Base-by-base conservation (phyloP, 2,888 invertebrate species). In the Phengaris arion region DNA sequence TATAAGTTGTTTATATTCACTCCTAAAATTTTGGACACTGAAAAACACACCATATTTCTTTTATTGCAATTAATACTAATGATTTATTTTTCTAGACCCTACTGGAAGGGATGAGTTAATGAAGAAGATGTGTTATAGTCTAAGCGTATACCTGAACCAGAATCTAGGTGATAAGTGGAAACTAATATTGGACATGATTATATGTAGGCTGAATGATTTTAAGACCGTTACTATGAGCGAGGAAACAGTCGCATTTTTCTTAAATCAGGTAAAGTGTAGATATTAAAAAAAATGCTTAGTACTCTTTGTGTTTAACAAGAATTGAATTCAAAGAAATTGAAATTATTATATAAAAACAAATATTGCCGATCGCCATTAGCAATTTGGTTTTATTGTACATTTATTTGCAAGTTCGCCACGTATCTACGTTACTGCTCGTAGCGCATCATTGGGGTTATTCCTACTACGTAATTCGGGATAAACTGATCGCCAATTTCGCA, bases 101-200 rank as follows among this genome's bases (percentile, higher is more conserved):
- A 22, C 12, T 35, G 54, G 54, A 6, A 52, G 35, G 35, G 72
- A 13, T 8, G 15, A 10, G 4, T 55, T 75, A 15, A 4, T 75
- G 9, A n/a, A 55, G 13, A 57, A n/a, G 35, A 75, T 75, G 75
- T 75, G 75, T 55, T 8, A 48, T 15, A 48, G 55, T 7, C 55
- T 75, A 9, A 22, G 48, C 10, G 2, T 75, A 57, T 75, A 57
- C 22, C 48, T 55, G 69, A 55, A 75, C 48, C 55, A 48, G 69
- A 75, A 75, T 48, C 9, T 70, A 22, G 75, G 75, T 13, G 12
- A 12, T n/a, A 70, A 75, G 22, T 69, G 68, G 55, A 57, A 10
- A 69, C 48, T 69, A 9, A 48, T 75, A 1, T 8, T 75, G 48
- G 75, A 75, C 51, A 13, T 57, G 6, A 75, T 75, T 46, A 12